A percentile compares a stretch with the other conserved stretches of the same genome.
Conservation (phyloP, 2,888 invertebrate species). For the Carterocephalus palaemon region DNA sequence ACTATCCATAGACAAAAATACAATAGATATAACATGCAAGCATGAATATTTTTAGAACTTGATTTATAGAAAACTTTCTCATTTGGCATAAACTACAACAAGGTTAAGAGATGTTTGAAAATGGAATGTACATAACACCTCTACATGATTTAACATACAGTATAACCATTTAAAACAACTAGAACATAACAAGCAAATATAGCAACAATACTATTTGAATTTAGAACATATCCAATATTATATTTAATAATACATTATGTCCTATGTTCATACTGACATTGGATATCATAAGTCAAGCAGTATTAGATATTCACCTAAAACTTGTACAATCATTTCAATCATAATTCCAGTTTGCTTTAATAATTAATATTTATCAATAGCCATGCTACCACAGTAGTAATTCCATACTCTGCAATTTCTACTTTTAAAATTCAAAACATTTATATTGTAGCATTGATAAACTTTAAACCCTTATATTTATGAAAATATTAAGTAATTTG, state of each 20-base stretch:
- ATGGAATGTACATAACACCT: constrained; percentile 52
- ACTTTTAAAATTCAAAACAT: too few relatives aligned
- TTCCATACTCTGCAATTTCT: too few relatives aligned
- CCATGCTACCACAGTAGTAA: too few relatives aligned
- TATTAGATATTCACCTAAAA: too few relatives aligned
- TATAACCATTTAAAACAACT: constrained; percentile 31
- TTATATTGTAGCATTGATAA: too few relatives aligned
- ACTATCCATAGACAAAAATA: constrained; percentile 23
- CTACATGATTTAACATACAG: constrained; percentile 31
- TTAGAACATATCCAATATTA: neutral
- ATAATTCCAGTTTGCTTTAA: too few relatives aligned
- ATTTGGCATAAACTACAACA: constrained; percentile 15
- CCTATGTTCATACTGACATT: too few relatives aligned
- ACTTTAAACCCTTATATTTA: constrained; percentile 10
- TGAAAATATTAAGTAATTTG: constrained; percentile 10
- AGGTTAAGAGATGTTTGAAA: constrained; percentile 35
- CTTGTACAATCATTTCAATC: too few relatives aligned
- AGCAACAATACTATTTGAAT: constrained; percentile 7
- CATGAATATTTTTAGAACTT: constrained; percentile 38
- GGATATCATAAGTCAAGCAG: too few relatives aligned
- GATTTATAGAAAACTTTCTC: constrained; percentile 27
- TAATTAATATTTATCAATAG: too few relatives aligned
- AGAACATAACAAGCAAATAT: constrained; percentile 30
- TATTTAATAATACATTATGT: neutral
- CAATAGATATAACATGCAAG: constrained; percentile 37